Evolutionary conservation across 1,140 invertebrate species (phyloP), one percentile per base, ranked within the genome.

Genomic region (Zaprionus davidi): DNA sequence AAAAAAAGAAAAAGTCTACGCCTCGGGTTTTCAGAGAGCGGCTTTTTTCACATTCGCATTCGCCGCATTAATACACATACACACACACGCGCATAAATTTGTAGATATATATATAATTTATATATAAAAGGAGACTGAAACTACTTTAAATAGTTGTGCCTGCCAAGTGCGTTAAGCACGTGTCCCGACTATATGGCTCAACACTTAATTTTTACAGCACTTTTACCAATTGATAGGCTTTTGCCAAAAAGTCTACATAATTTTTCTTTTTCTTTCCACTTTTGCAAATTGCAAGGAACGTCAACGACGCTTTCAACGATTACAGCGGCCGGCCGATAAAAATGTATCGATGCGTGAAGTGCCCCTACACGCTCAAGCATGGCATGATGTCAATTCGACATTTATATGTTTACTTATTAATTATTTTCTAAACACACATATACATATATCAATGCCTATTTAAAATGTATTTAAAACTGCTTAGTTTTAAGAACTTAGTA

Each of bases 241-340:
- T 73, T 70, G 56, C 57, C 28, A 67, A 57, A 63, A 75, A 76
- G 71, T 76, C 68, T 60, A 69, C 83, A 88, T 88, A 84, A 75
- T 88, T 87, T 72, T 79, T 57, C 49, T 69, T 71, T 79, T 85
- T 82, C 81, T 76, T 82, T 62, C 65, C 78, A 84, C 68, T 84
- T 88, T 83, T 88, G 81, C 66, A 63, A 84, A 75, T 84, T 78
- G 81, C 78, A 83, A 73, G 57, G 67, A 83, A 83, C 81, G 81
- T 62, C 74, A 76, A 83, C 83, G 83, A 85, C 83, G 83, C 84
- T 87, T 72, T 79, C 79, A 86, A 87, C 82, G 82, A 84, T 84
- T 66, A 79, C 72, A 79, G 70, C 73, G 81, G 65, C 73, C 51
- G 72, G 64, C 12, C 71, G 78, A 84, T 84, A 65, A 65, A 13